Evolutionary conservation across 2,888 invertebrate genomes (phyloP).

Genomic region (Dastarcus helophoroides): DNA sequence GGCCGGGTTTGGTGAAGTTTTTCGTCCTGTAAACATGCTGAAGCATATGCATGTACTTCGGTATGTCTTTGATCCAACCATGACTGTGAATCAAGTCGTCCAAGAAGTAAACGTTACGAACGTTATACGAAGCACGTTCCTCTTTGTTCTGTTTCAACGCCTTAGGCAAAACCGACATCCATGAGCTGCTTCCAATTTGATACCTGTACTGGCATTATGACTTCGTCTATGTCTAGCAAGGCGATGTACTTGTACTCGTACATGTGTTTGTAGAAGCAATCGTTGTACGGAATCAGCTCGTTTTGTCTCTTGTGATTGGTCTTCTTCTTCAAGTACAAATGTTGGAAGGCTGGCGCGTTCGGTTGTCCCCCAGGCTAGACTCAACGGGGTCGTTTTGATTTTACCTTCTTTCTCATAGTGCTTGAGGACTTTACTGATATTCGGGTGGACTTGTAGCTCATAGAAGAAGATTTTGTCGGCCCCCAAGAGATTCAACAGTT

Average conservation of each 20-base stretch:
- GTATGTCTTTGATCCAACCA: slow-evolving; percentile 68
- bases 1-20: slow-evolving; percentile 86
- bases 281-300: slow-evolving; percentile 92
- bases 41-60: slow-evolving; percentile 87
- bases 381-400: slow-evolving; percentile 62
- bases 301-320: slow-evolving; percentile 89
- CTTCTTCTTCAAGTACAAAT: slow-evolving; percentile 80
- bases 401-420: slow-evolving; percentile 43
- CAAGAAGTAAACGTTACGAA: slow-evolving; percentile 85
- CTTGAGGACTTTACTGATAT: slow-evolving; percentile 70
- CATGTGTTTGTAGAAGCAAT: slow-evolving; percentile 87
- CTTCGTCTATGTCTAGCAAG: slow-evolving; percentile 88
- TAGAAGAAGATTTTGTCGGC: slow-evolving; percentile 89
- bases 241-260: slow-evolving; percentile 83
- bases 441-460: slow-evolving; percentile 82
- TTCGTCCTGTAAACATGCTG: slow-evolving; percentile 83
- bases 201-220: slow-evolving; percentile 77
- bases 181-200: slow-evolving; percentile 67
- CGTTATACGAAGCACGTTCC: slow-evolving; percentile 71
- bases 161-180: slow-evolving; percentile 51
- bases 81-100: slow-evolving; percentile 76
- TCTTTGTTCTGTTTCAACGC: slow-evolving; percentile 55
- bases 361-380: slow-evolving; percentile 83
- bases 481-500: slow-evolving; percentile 72
- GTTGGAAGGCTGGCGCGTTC: slow-evolving; percentile 78